Conservation (phyloP, 37 sponge, comb jelly and placozoan species). For the Spongilla lacustris region DNA sequence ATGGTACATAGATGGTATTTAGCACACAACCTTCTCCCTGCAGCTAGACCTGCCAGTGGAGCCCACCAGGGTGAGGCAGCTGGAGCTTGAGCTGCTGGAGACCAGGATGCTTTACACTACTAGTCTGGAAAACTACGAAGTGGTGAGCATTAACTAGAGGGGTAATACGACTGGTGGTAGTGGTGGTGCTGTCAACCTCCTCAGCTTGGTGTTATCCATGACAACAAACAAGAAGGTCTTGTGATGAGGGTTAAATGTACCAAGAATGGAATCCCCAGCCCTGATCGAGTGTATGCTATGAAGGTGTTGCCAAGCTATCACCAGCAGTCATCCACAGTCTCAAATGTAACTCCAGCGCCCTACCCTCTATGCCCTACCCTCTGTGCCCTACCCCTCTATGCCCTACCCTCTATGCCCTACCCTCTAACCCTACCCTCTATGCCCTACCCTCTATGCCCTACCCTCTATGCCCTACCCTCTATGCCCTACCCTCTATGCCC, state of each 20-base stretch:
- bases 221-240: slow-evolving; percentile 39
- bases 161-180: too few species aligned
- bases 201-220: slow-evolving; percentile 53
- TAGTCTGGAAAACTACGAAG: slow-evolving; percentile 67
- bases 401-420: too few species aligned
- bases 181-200: neutral
- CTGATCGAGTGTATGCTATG: slow-evolving; percentile 66
- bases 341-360: neutral
- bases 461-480: neutral
- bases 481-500: neutral
- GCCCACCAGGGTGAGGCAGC: slow-evolving; percentile 12
- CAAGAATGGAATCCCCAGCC: slow-evolving; percentile 34
- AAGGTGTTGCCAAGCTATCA: slow-evolving; percentile 72
- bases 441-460: neutral
- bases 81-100: slow-evolving; percentile 69
- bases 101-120: slow-evolving; percentile 79
- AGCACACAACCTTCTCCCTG: too few species aligned
- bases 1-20: too few species aligned
- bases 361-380: neutral
- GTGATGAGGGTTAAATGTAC: slow-evolving; percentile 64
- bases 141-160: slow-evolving; percentile 38
- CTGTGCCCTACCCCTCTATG: neutral
- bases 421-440: too few species aligned
- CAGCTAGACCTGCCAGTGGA: too few species aligned
- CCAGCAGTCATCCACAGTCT: neutral